Percentiles rank a stretch among this genome's conserved stretches.
Conservation (phyloP, 2,113 vertebrate species). For the Hypomesus transpacificus region DNA sequence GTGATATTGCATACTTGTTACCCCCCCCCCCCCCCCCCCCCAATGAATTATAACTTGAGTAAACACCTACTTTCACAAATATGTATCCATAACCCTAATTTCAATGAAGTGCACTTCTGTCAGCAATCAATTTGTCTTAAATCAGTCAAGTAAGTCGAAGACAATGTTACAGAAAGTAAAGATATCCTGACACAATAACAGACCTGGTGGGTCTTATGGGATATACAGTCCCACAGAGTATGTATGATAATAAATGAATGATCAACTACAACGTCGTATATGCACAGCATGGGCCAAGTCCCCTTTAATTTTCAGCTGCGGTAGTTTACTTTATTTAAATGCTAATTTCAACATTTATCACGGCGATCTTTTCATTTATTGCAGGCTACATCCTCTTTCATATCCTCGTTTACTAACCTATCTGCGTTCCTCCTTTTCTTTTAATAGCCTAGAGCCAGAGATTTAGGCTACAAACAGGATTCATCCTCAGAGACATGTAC, state of each 20-base stretch:
- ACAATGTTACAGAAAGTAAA: too few relatives aligned
- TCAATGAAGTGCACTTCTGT: too few relatives aligned
- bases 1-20: conserved; percentile 39
- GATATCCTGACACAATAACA: too few relatives aligned
- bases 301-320: not conserved
- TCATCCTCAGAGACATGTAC: not conserved
- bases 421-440: not conserved
- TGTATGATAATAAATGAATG: not conserved
- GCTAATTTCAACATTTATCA: conserved; percentile 5
- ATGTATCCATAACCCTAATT: not conserved
- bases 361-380: conserved; percentile 5
- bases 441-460: not conserved
- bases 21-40: not conserved
- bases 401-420: not conserved
- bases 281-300: not conserved
- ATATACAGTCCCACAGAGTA: too few relatives aligned
- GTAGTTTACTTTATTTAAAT: conserved; percentile 17
- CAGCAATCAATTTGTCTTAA: too few relatives aligned
- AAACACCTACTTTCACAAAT: conserved; percentile 9
- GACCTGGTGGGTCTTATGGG: too few relatives aligned
- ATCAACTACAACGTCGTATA: not conserved
- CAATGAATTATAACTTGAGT: not conserved
- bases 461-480: not conserved
- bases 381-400: not conserved
- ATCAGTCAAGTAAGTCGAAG: too few relatives aligned